A percentile compares a stretch with the other conserved stretches of the same genome.
Evolutionary conservation across 2,113 vertebrate genomes (phyloP).

Genomic region (Gymnorhina tibicen): DNA sequence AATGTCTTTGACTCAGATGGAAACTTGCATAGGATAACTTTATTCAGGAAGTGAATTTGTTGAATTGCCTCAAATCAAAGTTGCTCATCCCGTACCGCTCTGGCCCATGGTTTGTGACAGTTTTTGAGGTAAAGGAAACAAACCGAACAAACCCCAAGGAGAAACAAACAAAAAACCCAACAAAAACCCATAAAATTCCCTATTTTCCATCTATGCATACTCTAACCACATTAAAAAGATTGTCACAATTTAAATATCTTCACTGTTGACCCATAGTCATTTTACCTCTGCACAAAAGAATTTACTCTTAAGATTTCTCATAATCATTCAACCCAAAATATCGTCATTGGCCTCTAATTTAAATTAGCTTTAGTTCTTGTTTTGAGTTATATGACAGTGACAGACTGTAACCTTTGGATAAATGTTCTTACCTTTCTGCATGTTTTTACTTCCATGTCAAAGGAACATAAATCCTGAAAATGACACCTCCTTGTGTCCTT

Average conservation of each 20-base stretch:
- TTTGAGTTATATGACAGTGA: neutral
- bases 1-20: neutral
- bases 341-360: neutral
- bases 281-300: neutral
- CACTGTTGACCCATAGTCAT: neutral
- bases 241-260: neutral
- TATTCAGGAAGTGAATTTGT: neutral
- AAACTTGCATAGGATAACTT: neutral
- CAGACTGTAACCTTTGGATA: neutral
- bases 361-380: neutral
- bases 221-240: neutral
- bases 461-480: neutral
- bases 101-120: neutral
- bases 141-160: neutral
- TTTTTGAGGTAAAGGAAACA: neutral
- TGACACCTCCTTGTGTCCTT: neutral
- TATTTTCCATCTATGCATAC: neutral
- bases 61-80: neutral
- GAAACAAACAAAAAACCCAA: neutral
- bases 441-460: slow-evolving; percentile 1
- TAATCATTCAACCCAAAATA: neutral
- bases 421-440: neutral
- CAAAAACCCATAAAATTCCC: neutral
- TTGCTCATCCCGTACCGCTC: neutral
- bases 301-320: neutral